Conservation (phyloP, 2,888 invertebrate genomes). For the Tetheella fluctuosa region DNA sequence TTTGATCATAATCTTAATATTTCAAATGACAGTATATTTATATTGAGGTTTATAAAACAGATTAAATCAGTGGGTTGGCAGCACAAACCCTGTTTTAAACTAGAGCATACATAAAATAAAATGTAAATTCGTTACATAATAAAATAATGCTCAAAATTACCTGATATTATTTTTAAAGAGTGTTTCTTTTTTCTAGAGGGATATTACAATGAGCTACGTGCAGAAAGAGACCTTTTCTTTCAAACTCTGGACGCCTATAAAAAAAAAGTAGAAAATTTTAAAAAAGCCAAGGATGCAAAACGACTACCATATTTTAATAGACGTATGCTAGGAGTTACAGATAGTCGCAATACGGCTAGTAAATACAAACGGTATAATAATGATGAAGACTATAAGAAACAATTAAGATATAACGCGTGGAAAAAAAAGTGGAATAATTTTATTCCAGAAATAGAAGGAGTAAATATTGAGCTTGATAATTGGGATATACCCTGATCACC, state of each 20-base stretch:
- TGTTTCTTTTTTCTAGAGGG: not conserved
- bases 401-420: not conserved
- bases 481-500: not conserved
- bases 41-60: too few species aligned
- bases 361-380: not conserved
- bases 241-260: not conserved
- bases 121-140: too few species aligned
- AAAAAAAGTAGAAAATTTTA: not conserved
- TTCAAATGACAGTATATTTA: too few species aligned
- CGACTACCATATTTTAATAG: too few species aligned
- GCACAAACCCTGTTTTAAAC: too few species aligned
- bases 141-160: too few species aligned
- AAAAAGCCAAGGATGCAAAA: not conserved
- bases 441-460: not conserved
- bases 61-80: too few species aligned
- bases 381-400: not conserved
- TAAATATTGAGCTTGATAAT: constrained; percentile 1
- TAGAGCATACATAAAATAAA: too few species aligned
- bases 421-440: not conserved
- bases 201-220: not conserved
- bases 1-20: too few species aligned
- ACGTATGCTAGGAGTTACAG: not conserved
- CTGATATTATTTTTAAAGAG: not conserved
- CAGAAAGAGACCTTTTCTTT: not conserved
- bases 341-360: too few species aligned